Evolutionary conservation across 2,888 invertebrate genomes (phyloP).

Genomic region (Bimastos eiseni): DNA sequence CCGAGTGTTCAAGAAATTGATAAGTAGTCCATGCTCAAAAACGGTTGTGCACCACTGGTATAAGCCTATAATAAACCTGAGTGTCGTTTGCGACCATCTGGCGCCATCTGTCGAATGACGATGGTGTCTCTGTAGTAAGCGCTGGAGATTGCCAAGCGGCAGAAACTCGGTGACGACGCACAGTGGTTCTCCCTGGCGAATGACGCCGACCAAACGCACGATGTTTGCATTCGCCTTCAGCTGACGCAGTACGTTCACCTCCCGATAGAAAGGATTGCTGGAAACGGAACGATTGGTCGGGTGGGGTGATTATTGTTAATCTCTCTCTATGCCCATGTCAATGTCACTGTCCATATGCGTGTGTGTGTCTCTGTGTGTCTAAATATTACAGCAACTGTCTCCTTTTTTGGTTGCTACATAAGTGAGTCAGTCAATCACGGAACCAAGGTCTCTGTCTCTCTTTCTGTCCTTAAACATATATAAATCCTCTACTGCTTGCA

Average conservation of each 20-base stretch:
- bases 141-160: constrained; percentile 81
- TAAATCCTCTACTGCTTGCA: no score
- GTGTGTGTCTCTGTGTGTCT: background rate
- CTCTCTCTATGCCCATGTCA: background rate
- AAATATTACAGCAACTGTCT: no score
- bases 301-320: background rate
- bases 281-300: background rate
- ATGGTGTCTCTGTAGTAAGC: constrained; percentile 73
- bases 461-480: no score
- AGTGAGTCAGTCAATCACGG: no score
- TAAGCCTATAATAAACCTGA: background rate
- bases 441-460: no score
- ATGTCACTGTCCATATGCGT: background rate
- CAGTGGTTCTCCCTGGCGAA: constrained; percentile 80
- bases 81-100: background rate
- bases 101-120: background rate
- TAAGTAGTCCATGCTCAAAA: no score
- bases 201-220: constrained; percentile 80
- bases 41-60: background rate
- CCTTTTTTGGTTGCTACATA: no score
- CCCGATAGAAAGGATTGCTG: constrained; percentile 82
- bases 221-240: constrained; percentile 77
- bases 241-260: constrained; percentile 83
- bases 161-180: constrained; percentile 86
- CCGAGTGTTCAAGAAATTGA: no score